Evolutionary conservation across 2,113 vertebrate genomes (phyloP).

Genomic region (Camelus bactrianus): DNA sequence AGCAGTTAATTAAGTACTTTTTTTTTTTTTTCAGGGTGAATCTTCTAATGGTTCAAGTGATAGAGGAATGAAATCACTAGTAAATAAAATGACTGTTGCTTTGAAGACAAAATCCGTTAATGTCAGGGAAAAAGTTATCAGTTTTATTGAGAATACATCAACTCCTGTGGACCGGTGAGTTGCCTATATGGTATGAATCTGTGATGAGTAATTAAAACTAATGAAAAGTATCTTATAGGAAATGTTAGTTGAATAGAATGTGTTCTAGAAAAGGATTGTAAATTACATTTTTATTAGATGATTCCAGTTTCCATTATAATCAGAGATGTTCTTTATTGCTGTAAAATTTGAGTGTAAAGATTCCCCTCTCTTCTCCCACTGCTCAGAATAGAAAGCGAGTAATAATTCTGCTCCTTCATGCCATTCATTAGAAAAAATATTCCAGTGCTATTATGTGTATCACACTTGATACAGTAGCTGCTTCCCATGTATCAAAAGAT

Average conservation of each 20-base stretch:
- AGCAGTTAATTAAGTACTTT: slow-evolving; percentile 67
- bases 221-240: not conserved
- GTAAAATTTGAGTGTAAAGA: not conserved
- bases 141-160: slow-evolving; percentile 99
- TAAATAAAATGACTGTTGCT: slow-evolving; percentile 99
- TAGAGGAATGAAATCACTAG: slow-evolving; percentile 97
- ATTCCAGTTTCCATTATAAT: not conserved
- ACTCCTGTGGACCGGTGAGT: slow-evolving; percentile 97
- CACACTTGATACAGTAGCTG: not conserved
- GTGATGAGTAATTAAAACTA: slow-evolving; percentile 54
- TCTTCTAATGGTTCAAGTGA: slow-evolving; percentile 92
- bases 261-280: not conserved
- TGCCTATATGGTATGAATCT: slow-evolving; percentile 13
- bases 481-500: not conserved
- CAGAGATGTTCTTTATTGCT: not conserved
- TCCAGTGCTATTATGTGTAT: not conserved
- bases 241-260: slow-evolving; percentile 31
- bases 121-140: slow-evolving; percentile 99
- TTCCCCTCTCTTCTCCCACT: not conserved
- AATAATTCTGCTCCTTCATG: not conserved
- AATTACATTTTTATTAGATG: not conserved
- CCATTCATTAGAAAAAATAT: not conserved
- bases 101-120: slow-evolving; percentile 99
- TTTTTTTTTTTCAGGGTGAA: slow-evolving; percentile 90
- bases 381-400: not conserved